These are phyloP conservation scores for Leuctra nigra DNA, from an alignment of 2,888 invertebrate genomes.

Conservation along the genomic window DNA sequence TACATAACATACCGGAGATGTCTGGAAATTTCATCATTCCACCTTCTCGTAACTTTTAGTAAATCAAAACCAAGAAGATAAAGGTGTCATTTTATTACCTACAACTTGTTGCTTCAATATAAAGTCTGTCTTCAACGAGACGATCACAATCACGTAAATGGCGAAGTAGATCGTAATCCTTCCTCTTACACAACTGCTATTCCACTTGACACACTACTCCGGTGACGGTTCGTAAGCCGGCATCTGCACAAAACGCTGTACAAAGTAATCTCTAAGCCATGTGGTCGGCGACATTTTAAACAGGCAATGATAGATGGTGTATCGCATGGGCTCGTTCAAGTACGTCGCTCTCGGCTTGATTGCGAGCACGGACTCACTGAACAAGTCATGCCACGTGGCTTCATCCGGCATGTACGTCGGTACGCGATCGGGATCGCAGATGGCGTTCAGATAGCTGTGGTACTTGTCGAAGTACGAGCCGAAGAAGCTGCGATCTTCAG, in stretches of 20 bases:
- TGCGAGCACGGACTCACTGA: slow-evolving; percentile 56
- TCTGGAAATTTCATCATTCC: too few relatives aligned
- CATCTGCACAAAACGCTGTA: slow-evolving; percentile 56
- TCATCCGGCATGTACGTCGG: slow-evolving; percentile 49
- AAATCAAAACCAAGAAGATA: too few relatives aligned
- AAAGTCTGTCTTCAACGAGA: too few relatives aligned
- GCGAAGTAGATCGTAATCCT: too few relatives aligned
- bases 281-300: slow-evolving; percentile 55
- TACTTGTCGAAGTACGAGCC: slow-evolving; percentile 58
- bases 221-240: slow-evolving; percentile 49
- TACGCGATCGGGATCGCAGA: slow-evolving; percentile 41
- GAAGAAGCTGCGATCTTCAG: slow-evolving; percentile 57
- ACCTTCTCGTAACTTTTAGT: too few relatives aligned
- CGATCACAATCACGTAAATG: too few relatives aligned
- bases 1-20: too few relatives aligned
- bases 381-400: slow-evolving; percentile 46
- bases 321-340: slow-evolving; percentile 62
- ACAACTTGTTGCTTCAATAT: too few relatives aligned
- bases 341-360: slow-evolving; percentile 54
- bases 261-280: slow-evolving; percentile 51
- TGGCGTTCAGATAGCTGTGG: slow-evolving; percentile 49
- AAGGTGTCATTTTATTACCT: too few relatives aligned
- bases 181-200: too few relatives aligned
- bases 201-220: too few relatives aligned
- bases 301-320: slow-evolving; percentile 56